These are phyloP conservation scores for Strongylocentrotus purpuratus DNA, from an alignment of 35 echinoderm and acorn worm species.

Conservation along the genomic window DNA sequence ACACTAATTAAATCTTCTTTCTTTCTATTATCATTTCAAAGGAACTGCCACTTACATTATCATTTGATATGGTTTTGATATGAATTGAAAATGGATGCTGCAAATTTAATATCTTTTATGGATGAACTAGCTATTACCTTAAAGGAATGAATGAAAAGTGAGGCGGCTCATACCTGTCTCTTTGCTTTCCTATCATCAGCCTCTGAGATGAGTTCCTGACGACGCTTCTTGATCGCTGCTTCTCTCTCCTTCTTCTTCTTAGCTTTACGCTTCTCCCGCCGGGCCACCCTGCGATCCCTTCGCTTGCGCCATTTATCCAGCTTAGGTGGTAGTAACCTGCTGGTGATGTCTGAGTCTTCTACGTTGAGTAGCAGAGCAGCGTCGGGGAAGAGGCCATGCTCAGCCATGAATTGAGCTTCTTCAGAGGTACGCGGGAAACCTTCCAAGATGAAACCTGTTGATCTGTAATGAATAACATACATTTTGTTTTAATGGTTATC, in stretches of 20 bases:
- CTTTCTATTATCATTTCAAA: too few species aligned
- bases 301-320: slow-evolving; percentile 93
- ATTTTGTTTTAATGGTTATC: neutral
- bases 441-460: slow-evolving; percentile 87
- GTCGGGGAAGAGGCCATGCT: slow-evolving; percentile 85
- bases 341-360: slow-evolving; percentile 85
- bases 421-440: slow-evolving; percentile 91
- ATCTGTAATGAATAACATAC: slow-evolving; percentile 46
- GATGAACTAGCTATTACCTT: neutral
- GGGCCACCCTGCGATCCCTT: slow-evolving; percentile 76
- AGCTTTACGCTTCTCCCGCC: slow-evolving; percentile 74
- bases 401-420: slow-evolving; percentile 91
- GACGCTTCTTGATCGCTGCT: slow-evolving; percentile 78
- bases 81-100: too few species aligned
- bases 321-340: slow-evolving; percentile 88
- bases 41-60: too few species aligned
- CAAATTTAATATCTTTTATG: too few species aligned
- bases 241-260: slow-evolving; percentile 93
- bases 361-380: slow-evolving; percentile 77
- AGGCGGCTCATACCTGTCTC: slow-evolving; percentile 60
- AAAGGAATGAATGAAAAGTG: neutral
- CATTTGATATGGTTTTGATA: too few species aligned
- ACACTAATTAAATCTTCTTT: too few species aligned
- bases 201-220: slow-evolving; percentile 85
- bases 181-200: slow-evolving; percentile 87